Base-by-base conservation (phyloP, 2,888 invertebrate genomes). In the Cetonia aurata region DNA sequence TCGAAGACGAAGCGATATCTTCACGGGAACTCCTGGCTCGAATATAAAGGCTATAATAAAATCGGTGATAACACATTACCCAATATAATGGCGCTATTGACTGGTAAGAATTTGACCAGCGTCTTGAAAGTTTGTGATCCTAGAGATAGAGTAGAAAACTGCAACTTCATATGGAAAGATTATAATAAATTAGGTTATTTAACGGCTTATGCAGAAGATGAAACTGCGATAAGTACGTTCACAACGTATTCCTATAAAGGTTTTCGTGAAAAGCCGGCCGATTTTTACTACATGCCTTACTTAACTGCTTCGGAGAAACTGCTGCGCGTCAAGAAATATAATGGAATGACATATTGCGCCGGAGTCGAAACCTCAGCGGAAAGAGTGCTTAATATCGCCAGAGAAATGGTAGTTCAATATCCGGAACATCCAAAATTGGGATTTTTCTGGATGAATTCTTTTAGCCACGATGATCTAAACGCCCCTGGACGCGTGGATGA, bases 21-120 rank as follows among this genome's bases (percentile, higher is more conserved):
- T 41, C 85, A 89, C 55, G 87, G 89, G 13, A 89, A 76, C 48
- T 70, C 74, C 12, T 83, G 82, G 75, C 70, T 77, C 10, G 82
- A 82, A 74, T 77, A 81, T 33, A 70, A 73, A 41, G 82, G 68
- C 0, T 83, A 83, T 71, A 88, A 87, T 74, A 88, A 94, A 89
- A 88, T 93, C 73, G 95, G 91, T 6, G 96, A 96, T 79, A 96
- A 96, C 79, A 96, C 96, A 0, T 94, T 93, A 79, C 95, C 96
- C 0, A 97, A 97, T 83, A 83, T 96, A 59, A 92, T 96, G 88
- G 94, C 95, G 0, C 86, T 93, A 56, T 85, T 94, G n/a, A 90
- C 92, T 0, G 96, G 96, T 0, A 86, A 88, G 71, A 81, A 84
- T 69, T 62, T 73, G 33, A 60, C 81, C 0, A 77, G 86, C n/a